A percentile compares a stretch with the other conserved stretches of the same genome.
These are phyloP conservation scores for Leucophenga maculata DNA, from an alignment of 2,888 invertebrate genomes.

Conservation along the genomic window DNA sequence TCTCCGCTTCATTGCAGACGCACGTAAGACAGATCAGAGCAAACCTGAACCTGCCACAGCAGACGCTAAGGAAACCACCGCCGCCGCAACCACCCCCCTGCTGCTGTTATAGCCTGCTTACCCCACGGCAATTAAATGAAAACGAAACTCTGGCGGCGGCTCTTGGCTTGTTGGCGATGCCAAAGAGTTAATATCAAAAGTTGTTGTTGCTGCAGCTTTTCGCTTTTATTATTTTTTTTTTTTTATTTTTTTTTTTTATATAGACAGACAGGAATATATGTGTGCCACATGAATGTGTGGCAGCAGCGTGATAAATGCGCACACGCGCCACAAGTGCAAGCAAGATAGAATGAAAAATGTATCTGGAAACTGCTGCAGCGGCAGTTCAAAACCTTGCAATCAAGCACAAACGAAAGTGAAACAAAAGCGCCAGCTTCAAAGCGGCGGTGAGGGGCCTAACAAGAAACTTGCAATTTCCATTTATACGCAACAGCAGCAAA, in stretches of 20 bases:
- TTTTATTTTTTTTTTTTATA: neutral
- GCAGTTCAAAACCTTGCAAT: constrained; percentile 53
- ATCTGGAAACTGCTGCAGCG: neutral
- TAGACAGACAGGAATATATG: neutral
- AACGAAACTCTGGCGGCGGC: constrained; percentile 55
- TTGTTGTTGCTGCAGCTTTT: constrained; percentile 12
- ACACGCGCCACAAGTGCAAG: constrained; percentile 17
- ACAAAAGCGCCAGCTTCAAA: constrained; percentile 48
- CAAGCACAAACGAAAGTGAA: constrained; percentile 65
- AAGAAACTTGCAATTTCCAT: constrained; percentile 59
- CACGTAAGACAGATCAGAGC: constrained; percentile 14
- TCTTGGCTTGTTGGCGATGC: constrained; percentile 20
- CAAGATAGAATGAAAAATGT: constrained; percentile 27
- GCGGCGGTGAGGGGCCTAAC: neutral
- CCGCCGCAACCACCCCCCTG: neutral
- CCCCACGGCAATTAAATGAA: constrained; percentile 56
- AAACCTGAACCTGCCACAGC: constrained; percentile 31
- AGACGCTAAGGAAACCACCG: neutral
- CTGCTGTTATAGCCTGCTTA: constrained; percentile 32
- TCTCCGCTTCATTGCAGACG: neutral
- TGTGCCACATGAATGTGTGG: constrained; percentile 50
- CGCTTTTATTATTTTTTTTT: constrained; percentile 4
- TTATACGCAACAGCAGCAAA: constrained; percentile 61
- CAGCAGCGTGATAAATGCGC: constrained; percentile 63
- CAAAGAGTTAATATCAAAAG: neutral